Conservation (phyloP, 2,888 invertebrate genomes). For the Drosophila gaucha region DNA sequence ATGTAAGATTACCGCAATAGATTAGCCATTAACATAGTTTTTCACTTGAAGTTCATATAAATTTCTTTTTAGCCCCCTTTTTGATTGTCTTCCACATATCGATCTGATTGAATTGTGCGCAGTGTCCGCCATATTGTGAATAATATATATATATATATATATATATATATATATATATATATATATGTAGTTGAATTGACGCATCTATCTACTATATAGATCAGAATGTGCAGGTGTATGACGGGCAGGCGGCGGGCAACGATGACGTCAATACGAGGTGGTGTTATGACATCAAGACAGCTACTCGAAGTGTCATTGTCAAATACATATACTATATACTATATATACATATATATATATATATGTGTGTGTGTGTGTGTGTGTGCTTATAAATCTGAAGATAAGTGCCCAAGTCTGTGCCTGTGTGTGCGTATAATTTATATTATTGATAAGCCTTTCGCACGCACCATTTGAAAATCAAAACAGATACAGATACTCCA, state of each 20-base stretch:
- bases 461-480: constrained; percentile 36
- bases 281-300: constrained; percentile 60
- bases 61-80: neutral
- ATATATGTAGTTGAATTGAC: neutral
- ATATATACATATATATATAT: neutral
- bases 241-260: constrained; percentile 20
- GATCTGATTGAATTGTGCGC: neutral
- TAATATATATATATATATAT: constrained; percentile 2
- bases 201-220: constrained; percentile 2
- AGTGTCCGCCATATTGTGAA: constrained; percentile 1
- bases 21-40: neutral
- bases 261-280: constrained; percentile 63
- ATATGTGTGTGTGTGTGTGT: neutral
- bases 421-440: constrained; percentile 50
- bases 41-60: neutral
- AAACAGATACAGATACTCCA: constrained; percentile 24
- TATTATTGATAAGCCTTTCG: constrained; percentile 52
- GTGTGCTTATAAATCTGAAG: constrained; percentile 16
- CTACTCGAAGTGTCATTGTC: constrained; percentile 48
- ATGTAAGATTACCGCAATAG: too few relatives aligned
- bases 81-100: neutral
- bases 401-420: constrained; percentile 28
- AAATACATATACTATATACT: constrained; percentile 9
- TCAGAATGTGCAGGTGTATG: constrained; percentile 6
- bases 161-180: too few relatives aligned